Conservation (phyloP, 2,888 invertebrate species). For the Laothoe populi region DNA sequence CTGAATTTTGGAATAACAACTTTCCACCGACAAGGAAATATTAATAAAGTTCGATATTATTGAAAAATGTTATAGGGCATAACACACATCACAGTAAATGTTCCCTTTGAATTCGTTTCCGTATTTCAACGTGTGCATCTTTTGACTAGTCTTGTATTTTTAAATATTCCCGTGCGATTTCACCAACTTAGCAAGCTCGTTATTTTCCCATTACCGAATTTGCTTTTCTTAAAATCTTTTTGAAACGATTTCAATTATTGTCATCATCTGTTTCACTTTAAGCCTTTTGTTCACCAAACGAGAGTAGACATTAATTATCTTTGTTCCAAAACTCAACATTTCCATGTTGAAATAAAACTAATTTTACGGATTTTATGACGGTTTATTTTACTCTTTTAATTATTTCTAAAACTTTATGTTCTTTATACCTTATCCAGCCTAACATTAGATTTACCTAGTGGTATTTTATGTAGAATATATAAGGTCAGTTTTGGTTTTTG, state of each 20-base stretch:
- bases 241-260: not conserved
- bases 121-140: not conserved
- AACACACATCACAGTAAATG: too few relatives aligned
- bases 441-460: too few relatives aligned
- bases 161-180: not conserved
- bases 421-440: too few relatives aligned
- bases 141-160: not conserved
- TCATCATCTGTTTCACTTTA: not conserved
- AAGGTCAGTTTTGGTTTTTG: too few relatives aligned
- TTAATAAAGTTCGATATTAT: too few relatives aligned
- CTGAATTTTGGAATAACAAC: too few relatives aligned
- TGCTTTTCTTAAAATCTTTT: slow-evolving; percentile 7
- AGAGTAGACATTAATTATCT: slow-evolving; percentile 20
- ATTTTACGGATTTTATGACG: too few relatives aligned
- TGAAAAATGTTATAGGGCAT: too few relatives aligned
- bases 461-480: too few relatives aligned
- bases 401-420: too few relatives aligned
- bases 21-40: too few relatives aligned
- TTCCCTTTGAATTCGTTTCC: not conserved
- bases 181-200: not conserved
- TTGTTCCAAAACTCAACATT: slow-evolving; percentile 2
- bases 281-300: slow-evolving; percentile 7
- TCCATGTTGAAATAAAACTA: slow-evolving; percentile 1
- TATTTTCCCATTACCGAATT: slow-evolving; percentile 20
- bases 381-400: too few relatives aligned